Base-by-base conservation (phyloP, 64 coral and sea anemone species). In the Orbicella faveolata region DNA sequence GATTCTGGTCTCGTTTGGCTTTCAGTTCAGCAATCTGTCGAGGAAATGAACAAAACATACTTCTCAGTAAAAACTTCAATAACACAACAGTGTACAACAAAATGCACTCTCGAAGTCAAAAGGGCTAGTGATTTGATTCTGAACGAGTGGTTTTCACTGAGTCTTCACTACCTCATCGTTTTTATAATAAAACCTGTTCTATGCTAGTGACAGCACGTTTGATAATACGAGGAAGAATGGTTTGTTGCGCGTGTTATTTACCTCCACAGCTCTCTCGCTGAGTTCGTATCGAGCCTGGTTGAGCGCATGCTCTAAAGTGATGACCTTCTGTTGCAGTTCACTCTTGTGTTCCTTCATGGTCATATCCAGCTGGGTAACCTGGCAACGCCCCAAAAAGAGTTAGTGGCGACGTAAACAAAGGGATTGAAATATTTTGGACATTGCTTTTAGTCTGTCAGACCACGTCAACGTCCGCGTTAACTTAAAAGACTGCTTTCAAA, bases 211-310 rank as follows among this genome's bases (percentile, higher is more conserved):
- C 51, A 77, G 30, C 34, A 17, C 20, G 15, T 21, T 19, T 78
- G 20, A 57, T n/a, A 51, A 7, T 13, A 37, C 3, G 13, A 79
- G 6, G 21, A 79, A 37, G 1, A 36, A 19, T 36, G 1, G 18
- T 34, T 3, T 44, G 52, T 16, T 37, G 20, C 16, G 15, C 3
- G 2, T 35, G 21, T 39, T 62, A 73, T 59, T 62, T 83, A 98
- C 96, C 93, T 98, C 96, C n/a, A 98, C 90, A 14, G 96, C 89
- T 75, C 90, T 92, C 77, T 98, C 93, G 72, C 93, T 98, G 52
- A 98, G 96, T 76, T 98, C 89, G 62, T 98, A 95, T 23, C 90
- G 90, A 44, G 90, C 81, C 83, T 98, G 96, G 51, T 94, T 98
- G 21, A 98, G 37, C 52, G 93, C 92, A 70, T 98, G 96, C 61